These are phyloP conservation scores for Aphidoletes aphidimyza DNA, from an alignment of 2,888 invertebrate genomes.

Conservation along the genomic window DNA sequence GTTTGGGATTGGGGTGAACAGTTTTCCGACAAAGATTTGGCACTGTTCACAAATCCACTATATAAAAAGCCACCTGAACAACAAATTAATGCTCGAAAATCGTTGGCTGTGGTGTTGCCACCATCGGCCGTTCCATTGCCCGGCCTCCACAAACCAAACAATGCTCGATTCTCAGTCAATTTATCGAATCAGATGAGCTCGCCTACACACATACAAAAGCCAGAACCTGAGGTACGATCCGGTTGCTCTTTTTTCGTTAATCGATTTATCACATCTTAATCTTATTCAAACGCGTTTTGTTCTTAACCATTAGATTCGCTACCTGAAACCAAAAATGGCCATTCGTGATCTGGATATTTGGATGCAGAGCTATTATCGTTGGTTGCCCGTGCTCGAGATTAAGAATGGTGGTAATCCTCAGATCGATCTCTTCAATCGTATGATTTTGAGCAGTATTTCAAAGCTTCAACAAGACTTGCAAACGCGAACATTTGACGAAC, in stretches of 20 bases:
- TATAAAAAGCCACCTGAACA: conserved; percentile 67
- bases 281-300: conserved; percentile 21
- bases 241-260: too few relatives aligned
- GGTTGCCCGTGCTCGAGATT: conserved; percentile 82
- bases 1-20: conserved; percentile 94
- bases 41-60: conserved; percentile 86
- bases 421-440: conserved; percentile 65
- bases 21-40: conserved; percentile 82
- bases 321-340: conserved; percentile 67
- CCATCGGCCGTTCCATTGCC: conserved; percentile 61
- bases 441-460: conserved; percentile 64
- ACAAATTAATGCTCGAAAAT: conserved; percentile 61
- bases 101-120: conserved; percentile 62
- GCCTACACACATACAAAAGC: not conserved
- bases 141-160: conserved; percentile 60
- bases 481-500: conserved; percentile 63
- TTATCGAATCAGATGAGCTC: conserved; percentile 55
- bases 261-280: not conserved
- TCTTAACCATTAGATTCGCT: conserved; percentile 61
- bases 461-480: conserved; percentile 65
- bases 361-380: conserved; percentile 90
- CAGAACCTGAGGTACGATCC: conserved; percentile 60
- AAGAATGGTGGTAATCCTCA: conserved; percentile 66
- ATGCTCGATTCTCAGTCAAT: conserved; percentile 58
- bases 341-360: conserved; percentile 77